Base-by-base conservation (phyloP, 2,888 invertebrate genomes). In the Camponotus fellah region DNA sequence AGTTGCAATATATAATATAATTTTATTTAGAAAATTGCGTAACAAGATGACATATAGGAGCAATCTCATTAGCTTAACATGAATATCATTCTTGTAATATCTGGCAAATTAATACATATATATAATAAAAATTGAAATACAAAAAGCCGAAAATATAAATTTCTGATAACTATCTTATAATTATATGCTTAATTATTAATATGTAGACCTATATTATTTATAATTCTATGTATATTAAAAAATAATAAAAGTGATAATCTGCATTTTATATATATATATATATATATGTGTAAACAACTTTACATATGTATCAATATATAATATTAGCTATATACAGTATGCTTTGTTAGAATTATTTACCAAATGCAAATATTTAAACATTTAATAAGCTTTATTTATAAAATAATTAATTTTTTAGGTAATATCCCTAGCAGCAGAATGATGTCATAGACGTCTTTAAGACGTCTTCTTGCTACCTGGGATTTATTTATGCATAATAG, bases 11-110 rank as follows among this genome's bases (percentile, higher is more conserved):
- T 75, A 64, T 82, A 86, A 84, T 26, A 37, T 68, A 85, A 68
- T 87, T 85, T 86, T 76, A 83, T 80, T 87, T 56, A 64, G 68
- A 86, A 85, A 85, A 83, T 43, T 49, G 49, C 82, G 37, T 81
- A 82, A 87, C 66, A 66, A 58, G 68, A 84, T 84, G 85, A 40
- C 37, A 83, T 71, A 85, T 82, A 71, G 82, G 81, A 64, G 53
- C 53, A 85, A 71, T 56, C 83, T 34, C 71, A 68, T 21, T 66
- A 58, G 60, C 60, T 69, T 79, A 68, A 79, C 53, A 46, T 79
- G 46, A 85, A 83, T 58, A 46, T 5, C 17, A 58, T 62, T 32
- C 4, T 40, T 53, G 26, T 0, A 71, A 56, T 66, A 5, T 46
- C 46, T 83, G 56, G 34, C 46, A 46, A 74, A 77, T 32, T 53